These are phyloP conservation scores for Coptodon rendalli DNA, from an alignment of 2,113 vertebrate genomes.

Conservation along the genomic window DNA sequence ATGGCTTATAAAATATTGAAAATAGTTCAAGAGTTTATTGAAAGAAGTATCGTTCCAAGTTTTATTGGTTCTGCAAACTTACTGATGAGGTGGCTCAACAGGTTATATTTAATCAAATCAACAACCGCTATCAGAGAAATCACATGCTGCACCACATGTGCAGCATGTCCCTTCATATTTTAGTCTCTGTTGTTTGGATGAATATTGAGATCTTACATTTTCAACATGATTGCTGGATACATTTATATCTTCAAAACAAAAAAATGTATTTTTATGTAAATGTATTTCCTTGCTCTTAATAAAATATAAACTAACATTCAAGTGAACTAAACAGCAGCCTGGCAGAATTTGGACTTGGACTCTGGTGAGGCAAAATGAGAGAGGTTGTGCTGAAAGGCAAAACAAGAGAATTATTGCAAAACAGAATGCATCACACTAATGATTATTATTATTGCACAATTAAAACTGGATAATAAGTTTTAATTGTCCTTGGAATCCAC, in stretches of 20 bases:
- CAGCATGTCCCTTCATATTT: not conserved
- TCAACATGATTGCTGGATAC: not conserved
- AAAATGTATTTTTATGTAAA: rapidly evolving
- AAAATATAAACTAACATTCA: not conserved
- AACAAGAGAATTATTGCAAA: not conserved
- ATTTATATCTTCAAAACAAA: not conserved
- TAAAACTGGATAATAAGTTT: not conserved
- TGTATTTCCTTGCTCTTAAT: not conserved
- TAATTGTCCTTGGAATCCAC: not conserved
- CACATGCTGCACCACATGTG: not conserved
- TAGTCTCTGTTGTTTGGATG: not conserved
- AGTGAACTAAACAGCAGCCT: not conserved
- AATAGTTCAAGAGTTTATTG: not conserved
- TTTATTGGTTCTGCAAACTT: not conserved
- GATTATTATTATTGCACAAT: not conserved
- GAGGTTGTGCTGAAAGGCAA: not conserved
- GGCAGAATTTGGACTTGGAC: not conserved
- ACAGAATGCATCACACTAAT: not conserved
- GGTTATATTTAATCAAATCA: not conserved
- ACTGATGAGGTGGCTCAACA: not conserved
- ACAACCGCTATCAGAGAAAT: not conserved
- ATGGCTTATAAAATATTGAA: not conserved
- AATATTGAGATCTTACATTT: not conserved
- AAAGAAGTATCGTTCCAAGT: not conserved
- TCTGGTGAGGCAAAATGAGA: not conserved